These are phyloP conservation scores for Diadema setosum DNA, from an alignment of 35 echinoderm and acorn worm species.

Conservation along the genomic window DNA sequence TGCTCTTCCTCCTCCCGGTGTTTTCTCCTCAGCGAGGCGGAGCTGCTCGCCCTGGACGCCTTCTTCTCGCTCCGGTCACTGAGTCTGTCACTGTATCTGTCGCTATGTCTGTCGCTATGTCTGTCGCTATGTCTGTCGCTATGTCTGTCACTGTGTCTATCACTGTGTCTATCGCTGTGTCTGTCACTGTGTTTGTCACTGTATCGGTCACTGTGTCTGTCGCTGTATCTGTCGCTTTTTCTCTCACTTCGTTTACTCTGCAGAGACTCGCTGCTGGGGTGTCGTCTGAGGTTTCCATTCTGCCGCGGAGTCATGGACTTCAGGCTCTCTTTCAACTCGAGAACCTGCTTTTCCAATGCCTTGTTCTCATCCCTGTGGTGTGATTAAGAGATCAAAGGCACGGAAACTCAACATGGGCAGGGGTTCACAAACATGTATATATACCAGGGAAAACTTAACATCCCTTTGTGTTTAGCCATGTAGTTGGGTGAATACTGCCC, in stretches of 20 bases:
- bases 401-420: no score
- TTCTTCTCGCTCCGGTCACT: constrained; percentile 17
- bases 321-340: constrained; percentile 9
- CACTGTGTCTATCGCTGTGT: not conserved
- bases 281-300: constrained; percentile 20
- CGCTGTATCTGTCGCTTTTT: not conserved
- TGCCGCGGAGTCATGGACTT: constrained; percentile 27
- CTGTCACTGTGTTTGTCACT: constrained; percentile 23
- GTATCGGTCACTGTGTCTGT: not conserved
- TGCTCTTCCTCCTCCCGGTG: constrained; percentile 70
- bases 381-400: no score
- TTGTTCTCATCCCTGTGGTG: constrained; percentile 64
- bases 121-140: constrained; percentile 17
- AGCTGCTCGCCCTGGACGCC: not conserved
- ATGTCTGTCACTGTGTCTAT: not conserved
- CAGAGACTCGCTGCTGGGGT: constrained; percentile 59
- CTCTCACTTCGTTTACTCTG: constrained; percentile 35
- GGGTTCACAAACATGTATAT: no score
- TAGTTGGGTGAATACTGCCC: no score
- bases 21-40: constrained; percentile 1
- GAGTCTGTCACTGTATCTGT: not conserved
- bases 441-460: no score
- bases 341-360: constrained; percentile 29
- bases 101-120: not conserved
- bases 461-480: no score